Percentiles rank a stretch among this genome's conserved stretches.
phyloP scores from a whole-genome alignment of 2,888 invertebrate species.

The Diaprepes abbreviatus region DNA sequence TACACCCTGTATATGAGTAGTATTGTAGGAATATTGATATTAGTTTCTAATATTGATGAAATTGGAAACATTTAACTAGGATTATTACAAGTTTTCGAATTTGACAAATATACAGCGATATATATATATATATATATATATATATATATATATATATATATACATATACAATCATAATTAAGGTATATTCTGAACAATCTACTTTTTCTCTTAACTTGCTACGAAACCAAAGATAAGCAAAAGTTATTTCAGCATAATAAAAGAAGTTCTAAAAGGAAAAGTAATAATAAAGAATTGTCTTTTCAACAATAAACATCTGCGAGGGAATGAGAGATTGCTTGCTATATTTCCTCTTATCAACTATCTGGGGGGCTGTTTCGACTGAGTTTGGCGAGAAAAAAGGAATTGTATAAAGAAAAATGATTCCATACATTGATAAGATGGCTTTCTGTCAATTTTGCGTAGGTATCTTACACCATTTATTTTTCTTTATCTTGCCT shows the following conservation, averaged over 20 bases:
- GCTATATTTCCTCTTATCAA: background rate
- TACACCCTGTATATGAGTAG: too few relatives aligned
- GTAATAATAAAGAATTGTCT: background rate
- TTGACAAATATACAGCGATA: too few relatives aligned
- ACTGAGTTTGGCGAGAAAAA: background rate
- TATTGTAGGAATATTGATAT: too few relatives aligned
- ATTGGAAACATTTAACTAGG: too few relatives aligned
- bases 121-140: too few relatives aligned
- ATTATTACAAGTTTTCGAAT: too few relatives aligned
- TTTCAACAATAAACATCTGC: background rate
- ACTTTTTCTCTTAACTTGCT: too few relatives aligned
- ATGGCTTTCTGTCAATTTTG: background rate
- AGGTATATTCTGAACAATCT: too few relatives aligned
- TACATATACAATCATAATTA: too few relatives aligned
- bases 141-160: too few relatives aligned
- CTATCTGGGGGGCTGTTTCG: background rate
- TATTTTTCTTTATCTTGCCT: too few relatives aligned
- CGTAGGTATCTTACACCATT: background rate
- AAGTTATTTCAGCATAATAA: background rate
- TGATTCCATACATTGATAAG: background rate
- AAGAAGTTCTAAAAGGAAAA: background rate
- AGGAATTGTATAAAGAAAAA: background rate
- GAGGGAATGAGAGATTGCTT: background rate
- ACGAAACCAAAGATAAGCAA: background rate
- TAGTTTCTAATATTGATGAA: too few relatives aligned